phyloP scores from a whole-genome alignment of 2,797 vertebrate genomes.

The Heterohyrax brucei region DNA sequence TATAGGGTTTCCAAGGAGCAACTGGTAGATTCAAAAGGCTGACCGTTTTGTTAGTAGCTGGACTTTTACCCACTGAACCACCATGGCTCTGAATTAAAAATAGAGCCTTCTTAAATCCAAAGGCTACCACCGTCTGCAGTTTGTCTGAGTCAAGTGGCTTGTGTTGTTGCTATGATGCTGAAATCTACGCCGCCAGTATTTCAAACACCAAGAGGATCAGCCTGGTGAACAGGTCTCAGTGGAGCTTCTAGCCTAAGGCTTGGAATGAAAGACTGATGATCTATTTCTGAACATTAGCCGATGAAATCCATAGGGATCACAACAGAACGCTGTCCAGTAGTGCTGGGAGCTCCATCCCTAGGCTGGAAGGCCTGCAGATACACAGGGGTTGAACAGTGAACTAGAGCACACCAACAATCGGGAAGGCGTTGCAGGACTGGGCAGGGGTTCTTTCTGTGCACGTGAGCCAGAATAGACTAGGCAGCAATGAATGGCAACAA shows the following conservation, averaged over 20 bases:
- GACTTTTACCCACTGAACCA: too few species aligned
- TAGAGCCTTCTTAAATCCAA: conserved; percentile 1
- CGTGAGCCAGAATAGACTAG: background rate
- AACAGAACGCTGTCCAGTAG: background rate
- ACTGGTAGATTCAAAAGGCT: too few species aligned
- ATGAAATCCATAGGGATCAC: background rate
- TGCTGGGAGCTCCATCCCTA: background rate
- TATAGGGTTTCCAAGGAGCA: too few species aligned
- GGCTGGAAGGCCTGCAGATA: background rate
- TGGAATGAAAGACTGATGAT: background rate
- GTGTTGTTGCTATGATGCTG: background rate
- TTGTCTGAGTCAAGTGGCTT: background rate
- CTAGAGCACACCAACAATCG: background rate
- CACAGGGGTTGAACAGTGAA: too few species aligned
- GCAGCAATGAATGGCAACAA: background rate
- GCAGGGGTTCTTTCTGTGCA: background rate
- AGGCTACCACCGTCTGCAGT: background rate
- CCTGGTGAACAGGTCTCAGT: background rate
- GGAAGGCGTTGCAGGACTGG: background rate
- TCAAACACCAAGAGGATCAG: background rate
- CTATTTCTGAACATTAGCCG: background rate
- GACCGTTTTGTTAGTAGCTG: too few species aligned
- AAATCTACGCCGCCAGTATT: background rate
- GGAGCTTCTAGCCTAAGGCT: background rate
- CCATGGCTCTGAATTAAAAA: too few species aligned